Conservation (phyloP, 2,888 invertebrate species). For the Gisinianus flammeolus region DNA sequence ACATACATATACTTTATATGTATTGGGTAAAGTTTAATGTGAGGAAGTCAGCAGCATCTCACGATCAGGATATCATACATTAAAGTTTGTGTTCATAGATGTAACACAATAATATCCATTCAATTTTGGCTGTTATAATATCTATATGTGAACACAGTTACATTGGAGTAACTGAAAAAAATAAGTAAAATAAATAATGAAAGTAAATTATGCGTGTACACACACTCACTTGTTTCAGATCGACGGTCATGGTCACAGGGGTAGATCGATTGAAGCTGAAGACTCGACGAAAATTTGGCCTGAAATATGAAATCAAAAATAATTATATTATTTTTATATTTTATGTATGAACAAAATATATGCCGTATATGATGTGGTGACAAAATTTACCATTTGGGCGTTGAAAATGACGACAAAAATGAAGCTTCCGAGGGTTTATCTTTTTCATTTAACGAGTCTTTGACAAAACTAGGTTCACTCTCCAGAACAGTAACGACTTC, state of each 20-base stretch:
- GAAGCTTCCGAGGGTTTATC: constrained; percentile 38
- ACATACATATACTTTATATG: neutral
- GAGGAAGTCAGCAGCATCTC: neutral
- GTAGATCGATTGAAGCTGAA: constrained; percentile 44
- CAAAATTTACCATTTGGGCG: constrained; percentile 42
- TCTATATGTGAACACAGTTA: neutral
- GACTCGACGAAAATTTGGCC: constrained; percentile 37
- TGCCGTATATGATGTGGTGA: too few relatives aligned
- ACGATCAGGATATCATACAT: neutral
- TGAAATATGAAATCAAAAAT: too few relatives aligned
- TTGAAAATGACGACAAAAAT: constrained; percentile 40
- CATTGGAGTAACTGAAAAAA: neutral
- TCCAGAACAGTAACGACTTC: constrained; percentile 1
- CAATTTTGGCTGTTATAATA: neutral
- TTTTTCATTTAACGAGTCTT: constrained; percentile 6
- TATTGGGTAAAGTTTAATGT: neutral
- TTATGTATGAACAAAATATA: too few relatives aligned
- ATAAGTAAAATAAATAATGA: constrained; percentile 6
- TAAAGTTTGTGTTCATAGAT: neutral
- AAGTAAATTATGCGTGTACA: constrained; percentile 24
- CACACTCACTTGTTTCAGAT: too few relatives aligned
- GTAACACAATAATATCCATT: too few relatives aligned
- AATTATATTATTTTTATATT: too few relatives aligned
- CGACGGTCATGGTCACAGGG: constrained; percentile 29
- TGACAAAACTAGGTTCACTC: constrained; percentile 24